A percentile compares a stretch with the other conserved stretches of the same genome.
phyloP scores from a whole-genome alignment of 2,797 vertebrate species.

The Pipistrellus pygmaeus region DNA sequence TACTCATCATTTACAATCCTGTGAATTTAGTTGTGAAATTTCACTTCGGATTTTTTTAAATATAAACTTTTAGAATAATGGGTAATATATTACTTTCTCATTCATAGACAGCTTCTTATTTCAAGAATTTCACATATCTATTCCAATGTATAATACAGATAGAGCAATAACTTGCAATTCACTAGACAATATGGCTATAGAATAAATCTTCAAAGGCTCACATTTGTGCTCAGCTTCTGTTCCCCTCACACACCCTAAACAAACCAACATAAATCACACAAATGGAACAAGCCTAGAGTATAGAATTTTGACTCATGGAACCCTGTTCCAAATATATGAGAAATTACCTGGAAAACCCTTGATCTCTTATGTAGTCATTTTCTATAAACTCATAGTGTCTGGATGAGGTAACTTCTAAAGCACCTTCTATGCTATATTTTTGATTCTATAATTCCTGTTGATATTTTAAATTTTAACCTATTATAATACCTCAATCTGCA shows the following conservation, averaged over 20 bases:
- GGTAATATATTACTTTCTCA: neutral
- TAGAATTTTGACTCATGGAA: neutral
- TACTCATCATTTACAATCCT: neutral
- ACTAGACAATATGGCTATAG: neutral
- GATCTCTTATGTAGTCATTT: neutral
- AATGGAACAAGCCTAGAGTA: neutral
- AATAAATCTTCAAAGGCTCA: neutral
- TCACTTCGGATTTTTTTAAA: conserved; percentile 3
- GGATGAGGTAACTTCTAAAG: neutral
- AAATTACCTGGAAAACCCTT: neutral
- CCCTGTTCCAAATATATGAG: neutral
- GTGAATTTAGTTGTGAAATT: conserved; percentile 28
- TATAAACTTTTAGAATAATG: neutral
- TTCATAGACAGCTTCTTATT: neutral
- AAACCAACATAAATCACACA: neutral
- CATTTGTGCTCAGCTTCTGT: neutral
- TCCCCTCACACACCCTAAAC: neutral
- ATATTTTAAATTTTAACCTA: neutral
- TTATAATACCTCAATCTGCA: neutral
- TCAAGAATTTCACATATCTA: neutral
- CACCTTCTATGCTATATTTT: neutral
- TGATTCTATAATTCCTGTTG: neutral
- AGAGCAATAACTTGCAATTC: neutral
- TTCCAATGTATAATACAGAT: neutral
- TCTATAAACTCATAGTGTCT: neutral